Evolutionary conservation across 1,140 invertebrate species (phyloP).

Genomic region (Chrysomallon squamiferum): DNA sequence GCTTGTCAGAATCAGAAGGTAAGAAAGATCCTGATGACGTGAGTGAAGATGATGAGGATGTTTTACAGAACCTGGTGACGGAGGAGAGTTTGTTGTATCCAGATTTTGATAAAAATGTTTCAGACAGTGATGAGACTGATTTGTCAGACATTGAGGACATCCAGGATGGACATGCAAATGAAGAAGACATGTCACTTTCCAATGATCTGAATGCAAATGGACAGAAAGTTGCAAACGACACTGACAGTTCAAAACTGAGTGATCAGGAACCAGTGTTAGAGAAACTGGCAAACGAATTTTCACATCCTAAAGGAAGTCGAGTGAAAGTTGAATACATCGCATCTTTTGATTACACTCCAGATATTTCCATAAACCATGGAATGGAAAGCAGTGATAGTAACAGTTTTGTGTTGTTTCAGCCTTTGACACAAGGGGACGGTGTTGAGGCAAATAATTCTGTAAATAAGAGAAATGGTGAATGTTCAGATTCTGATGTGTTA

Average conservation of each 20-base stretch:
- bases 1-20: neutral
- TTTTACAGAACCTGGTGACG: neutral
- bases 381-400: neutral
- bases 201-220: no score
- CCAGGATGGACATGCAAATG: neutral
- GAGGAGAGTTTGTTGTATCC: neutral
- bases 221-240: no score
- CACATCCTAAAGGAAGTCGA: neutral
- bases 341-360: neutral
- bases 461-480: neutral
- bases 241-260: neutral
- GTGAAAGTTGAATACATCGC: neutral
- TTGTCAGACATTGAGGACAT: neutral
- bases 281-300: constrained; percentile 4
- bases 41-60: neutral
- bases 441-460: neutral
- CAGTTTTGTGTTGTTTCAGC: neutral
- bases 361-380: neutral
- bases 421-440: neutral
- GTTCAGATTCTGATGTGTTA: no score
- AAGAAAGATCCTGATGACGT: neutral
- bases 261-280: neutral
- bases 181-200: neutral
- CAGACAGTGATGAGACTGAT: neutral
- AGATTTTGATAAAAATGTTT: constrained; percentile 1